Evolutionary conservation across 2,113 vertebrate genomes (phyloP).

Genomic region (Notothenia rossii): DNA sequence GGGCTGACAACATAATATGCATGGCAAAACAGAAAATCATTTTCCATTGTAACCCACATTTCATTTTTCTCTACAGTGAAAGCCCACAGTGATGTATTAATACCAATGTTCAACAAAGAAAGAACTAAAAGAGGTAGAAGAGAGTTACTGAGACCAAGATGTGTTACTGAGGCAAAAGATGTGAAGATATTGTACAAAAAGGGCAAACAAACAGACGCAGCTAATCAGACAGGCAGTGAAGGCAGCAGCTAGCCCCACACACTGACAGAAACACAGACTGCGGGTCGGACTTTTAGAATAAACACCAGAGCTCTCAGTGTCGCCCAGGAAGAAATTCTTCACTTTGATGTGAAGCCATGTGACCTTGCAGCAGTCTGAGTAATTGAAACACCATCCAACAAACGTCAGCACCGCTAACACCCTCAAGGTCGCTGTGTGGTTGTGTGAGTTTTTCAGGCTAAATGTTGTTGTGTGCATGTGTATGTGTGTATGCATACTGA

Average conservation of each 20-base stretch:
- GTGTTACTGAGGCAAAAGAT: too few species aligned
- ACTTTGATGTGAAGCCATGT: constrained; percentile 75
- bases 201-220: background rate
- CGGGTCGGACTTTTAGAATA: constrained; percentile 64
- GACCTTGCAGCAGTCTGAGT: constrained; percentile 72
- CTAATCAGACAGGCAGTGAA: constrained; percentile 12
- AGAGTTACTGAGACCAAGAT: background rate
- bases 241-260: constrained; percentile 7
- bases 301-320: constrained; percentile 67
- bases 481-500: background rate
- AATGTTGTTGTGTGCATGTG: constrained; percentile 7
- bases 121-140: background rate
- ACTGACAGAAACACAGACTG: constrained; percentile 44
- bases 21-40: constrained; percentile 40
- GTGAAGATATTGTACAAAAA: background rate
- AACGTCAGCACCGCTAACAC: constrained; percentile 74
- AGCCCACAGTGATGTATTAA: background rate
- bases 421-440: constrained; percentile 65
- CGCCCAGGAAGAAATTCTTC: constrained; percentile 73
- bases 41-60: constrained; percentile 3
- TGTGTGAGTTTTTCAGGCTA: constrained; percentile 23
- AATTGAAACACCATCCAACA: constrained; percentile 74
- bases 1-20: constrained; percentile 22
- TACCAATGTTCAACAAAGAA: constrained; percentile 5
- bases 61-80: constrained; percentile 9